A percentile compares a stretch with the other conserved stretches of the same genome.
These are phyloP conservation scores for Malacoraja senta DNA, from an alignment of 2,797 vertebrate genomes.

Conservation along the genomic window DNA sequence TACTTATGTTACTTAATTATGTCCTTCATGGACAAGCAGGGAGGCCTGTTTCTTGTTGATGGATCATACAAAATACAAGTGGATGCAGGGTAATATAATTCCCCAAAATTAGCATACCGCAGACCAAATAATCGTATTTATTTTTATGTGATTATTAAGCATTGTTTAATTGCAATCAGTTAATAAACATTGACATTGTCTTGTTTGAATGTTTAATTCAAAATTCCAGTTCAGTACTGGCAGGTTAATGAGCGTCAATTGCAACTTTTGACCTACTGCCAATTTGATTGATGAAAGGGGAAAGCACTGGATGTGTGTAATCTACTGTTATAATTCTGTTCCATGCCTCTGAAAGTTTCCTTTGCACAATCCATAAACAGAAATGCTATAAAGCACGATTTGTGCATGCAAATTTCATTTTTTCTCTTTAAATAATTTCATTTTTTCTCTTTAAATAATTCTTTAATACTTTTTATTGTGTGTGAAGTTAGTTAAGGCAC, in stretches of 20 bases:
- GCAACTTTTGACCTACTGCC: constrained; percentile 34
- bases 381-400: not conserved
- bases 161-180: not conserved
- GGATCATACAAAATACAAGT: not conserved
- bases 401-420: not conserved
- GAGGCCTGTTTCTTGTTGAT: constrained; percentile 11
- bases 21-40: not conserved
- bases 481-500: not conserved
- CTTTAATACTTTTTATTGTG: not conserved
- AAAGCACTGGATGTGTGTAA: not conserved
- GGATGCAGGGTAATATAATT: constrained; percentile 11
- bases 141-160: not conserved
- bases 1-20: constrained; percentile 19
- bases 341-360: not conserved
- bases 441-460: not conserved
- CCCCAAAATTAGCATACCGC: not conserved
- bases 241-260: constrained; percentile 15
- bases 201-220: constrained; percentile 22
- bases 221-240: not conserved
- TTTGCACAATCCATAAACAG: not conserved
- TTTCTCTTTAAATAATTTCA: not conserved
- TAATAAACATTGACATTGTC: not conserved
- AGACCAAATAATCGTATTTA: not conserved
- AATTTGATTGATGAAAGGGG: constrained; percentile 22
- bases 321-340: not conserved